Base-by-base conservation (phyloP, 2,797 vertebrate species). In the Pelodytes ibericus region DNA sequence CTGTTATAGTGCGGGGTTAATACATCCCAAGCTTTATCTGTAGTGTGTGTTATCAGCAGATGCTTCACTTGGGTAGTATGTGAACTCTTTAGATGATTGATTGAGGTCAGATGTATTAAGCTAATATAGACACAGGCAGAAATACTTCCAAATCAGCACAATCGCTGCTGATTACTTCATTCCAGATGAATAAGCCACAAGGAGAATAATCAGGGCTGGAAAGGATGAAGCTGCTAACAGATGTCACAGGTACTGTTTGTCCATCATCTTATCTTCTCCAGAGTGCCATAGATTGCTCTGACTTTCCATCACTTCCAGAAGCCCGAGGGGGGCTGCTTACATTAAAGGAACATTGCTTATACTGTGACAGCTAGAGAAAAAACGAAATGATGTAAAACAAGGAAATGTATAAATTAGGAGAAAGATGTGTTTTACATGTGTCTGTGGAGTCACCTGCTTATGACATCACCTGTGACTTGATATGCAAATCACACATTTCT, bases 191-290 rank as follows among this genome's bases (percentile, higher is more conserved):
- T 51, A 27, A n/a, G 60, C 49, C 5, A 33, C 4, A 22, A 59
- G 63, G 31, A 51, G 66, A 74, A 74, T 47, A 26, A 30, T 22
- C 26, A 44, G 24, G 16, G 31, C 22, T 47, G 25, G 56, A 44
- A 26, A 44, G n/a, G n/a, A 47, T 60, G 24, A 20, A 3, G 29
- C 31, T 18, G 20, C 26, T n/a, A 18, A 22, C 64, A 75, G 64
- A 51, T 68, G 72, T 60, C 26, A n/a, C n/a, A 11, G 5, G 18
- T 31, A 18, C 3, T 67, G 41, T 75, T 75, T 75, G 63, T 31
- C 29, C 36, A 67, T n/a, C 15, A 29, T 58, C 56, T 75, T 75
- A 68, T 75, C 73, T 51, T 10, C 47, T 30, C 16, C 4, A 7
- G 59, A 33, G 33, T 36, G 8, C 20, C 33, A 31, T 22, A 60